Evolutionary conservation across 2,888 invertebrate species (phyloP).

Genomic region (Epiblema foenella): DNA sequence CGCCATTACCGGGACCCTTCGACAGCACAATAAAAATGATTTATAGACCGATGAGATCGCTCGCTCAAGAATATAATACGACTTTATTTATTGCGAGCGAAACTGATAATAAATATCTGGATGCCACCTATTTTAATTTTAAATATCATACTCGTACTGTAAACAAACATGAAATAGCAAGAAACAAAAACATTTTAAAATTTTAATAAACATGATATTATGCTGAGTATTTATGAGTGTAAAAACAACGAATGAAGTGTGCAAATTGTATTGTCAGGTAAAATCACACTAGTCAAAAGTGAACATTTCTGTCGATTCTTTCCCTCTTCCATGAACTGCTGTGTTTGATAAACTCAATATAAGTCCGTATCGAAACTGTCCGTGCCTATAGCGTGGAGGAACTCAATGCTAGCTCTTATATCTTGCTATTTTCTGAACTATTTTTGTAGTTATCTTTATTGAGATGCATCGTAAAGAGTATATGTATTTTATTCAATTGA

Average conservation of each 20-base stretch:
- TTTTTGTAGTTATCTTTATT: too few species aligned
- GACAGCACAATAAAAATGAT: conserved; percentile 82
- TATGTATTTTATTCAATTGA: too few species aligned
- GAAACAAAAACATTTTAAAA: neutral
- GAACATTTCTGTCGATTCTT: too few species aligned
- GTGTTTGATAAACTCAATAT: too few species aligned
- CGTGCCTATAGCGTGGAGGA: too few species aligned
- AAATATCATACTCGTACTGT: conserved; percentile 40
- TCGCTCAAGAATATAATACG: conserved; percentile 78
- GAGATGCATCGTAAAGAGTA: too few species aligned
- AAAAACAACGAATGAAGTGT: neutral
- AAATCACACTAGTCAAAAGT: neutral
- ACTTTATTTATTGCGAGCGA: conserved; percentile 75
- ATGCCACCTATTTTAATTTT: conserved; percentile 59
- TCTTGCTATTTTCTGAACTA: too few species aligned
- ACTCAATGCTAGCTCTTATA: too few species aligned
- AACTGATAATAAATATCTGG: conserved; percentile 76
- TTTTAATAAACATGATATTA: neutral
- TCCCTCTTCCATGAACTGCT: too few species aligned
- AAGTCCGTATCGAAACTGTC: too few species aligned
- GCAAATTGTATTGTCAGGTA: neutral
- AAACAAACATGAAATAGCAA: neutral
- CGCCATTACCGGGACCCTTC: conserved; percentile 73
- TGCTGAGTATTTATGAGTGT: neutral
- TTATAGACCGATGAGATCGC: conserved; percentile 75